Evolutionary conservation across 2,113 vertebrate genomes (phyloP).

Genomic region (Oreochromis niloticus): DNA sequence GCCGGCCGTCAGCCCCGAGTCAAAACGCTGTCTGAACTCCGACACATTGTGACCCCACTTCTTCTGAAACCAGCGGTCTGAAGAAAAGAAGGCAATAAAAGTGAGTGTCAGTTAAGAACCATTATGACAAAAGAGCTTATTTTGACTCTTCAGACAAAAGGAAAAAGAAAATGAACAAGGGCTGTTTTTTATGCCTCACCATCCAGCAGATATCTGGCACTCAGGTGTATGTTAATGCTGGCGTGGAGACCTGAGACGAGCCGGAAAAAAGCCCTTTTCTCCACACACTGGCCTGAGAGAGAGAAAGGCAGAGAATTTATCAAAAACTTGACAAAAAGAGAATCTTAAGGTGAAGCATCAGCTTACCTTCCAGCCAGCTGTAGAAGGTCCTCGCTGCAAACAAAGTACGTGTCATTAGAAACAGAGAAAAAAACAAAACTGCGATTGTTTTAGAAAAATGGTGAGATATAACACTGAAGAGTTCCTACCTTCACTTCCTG

Average conservation of each 20-base stretch:
- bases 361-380: slow-evolving; percentile 88
- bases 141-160: background rate
- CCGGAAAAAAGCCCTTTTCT: slow-evolving; percentile 90
- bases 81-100: background rate
- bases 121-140: background rate
- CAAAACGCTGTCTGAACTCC: slow-evolving; percentile 88
- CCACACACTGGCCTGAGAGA: slow-evolving; percentile 83
- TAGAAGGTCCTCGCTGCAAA: slow-evolving; percentile 81
- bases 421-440: background rate
- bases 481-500: slow-evolving; percentile 35
- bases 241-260: slow-evolving; percentile 89
- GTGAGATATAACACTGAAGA: background rate
- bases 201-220: slow-evolving; percentile 85
- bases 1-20: slow-evolving; percentile 79
- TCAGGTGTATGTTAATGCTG: slow-evolving; percentile 91
- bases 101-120: background rate
- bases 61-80: slow-evolving; percentile 85
- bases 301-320: background rate
- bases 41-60: slow-evolving; percentile 88
- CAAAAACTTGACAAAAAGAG: background rate
- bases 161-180: background rate
- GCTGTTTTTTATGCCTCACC: slow-evolving; percentile 65
- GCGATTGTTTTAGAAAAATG: background rate
- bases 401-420: background rate
- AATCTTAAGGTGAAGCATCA: background rate